Evolutionary conservation across 2,797 vertebrate genomes (phyloP).

Genomic region (Cephalopachus bancanus): DNA sequence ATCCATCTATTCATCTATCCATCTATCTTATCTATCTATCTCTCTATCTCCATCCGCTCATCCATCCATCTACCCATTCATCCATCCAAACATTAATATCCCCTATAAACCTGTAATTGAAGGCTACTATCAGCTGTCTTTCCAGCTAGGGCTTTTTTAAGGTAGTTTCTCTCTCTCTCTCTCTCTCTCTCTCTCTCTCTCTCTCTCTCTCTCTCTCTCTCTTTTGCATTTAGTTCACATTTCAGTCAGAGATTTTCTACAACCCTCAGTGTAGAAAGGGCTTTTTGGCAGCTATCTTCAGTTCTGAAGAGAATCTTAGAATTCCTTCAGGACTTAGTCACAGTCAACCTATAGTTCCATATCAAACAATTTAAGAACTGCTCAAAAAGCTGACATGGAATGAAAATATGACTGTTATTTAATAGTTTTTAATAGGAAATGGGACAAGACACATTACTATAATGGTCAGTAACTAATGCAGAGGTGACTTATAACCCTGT

Average conservation of each 20-base stretch:
- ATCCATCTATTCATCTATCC: background rate
- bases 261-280: background rate
- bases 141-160: background rate
- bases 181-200: no score
- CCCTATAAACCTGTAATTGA: slow-evolving; percentile 46
- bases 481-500: background rate
- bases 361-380: background rate
- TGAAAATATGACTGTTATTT: background rate
- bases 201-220: no score
- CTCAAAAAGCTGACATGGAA: background rate
- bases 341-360: background rate
- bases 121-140: background rate
- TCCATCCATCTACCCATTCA: background rate
- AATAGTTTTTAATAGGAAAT: slow-evolving; percentile 12
- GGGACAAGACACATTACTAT: background rate
- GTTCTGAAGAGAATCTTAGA: slow-evolving; percentile 4
- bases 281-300: background rate
- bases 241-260: background rate
- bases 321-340: slow-evolving; percentile 15
- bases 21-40: background rate
- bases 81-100: slow-evolving; percentile 11
- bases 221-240: background rate
- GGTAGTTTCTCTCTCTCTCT: background rate
- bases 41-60: background rate
- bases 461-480: background rate